Evolutionary conservation across 2,888 invertebrate species (phyloP).

Genomic region (Acanthosepion lycidas): DNA sequence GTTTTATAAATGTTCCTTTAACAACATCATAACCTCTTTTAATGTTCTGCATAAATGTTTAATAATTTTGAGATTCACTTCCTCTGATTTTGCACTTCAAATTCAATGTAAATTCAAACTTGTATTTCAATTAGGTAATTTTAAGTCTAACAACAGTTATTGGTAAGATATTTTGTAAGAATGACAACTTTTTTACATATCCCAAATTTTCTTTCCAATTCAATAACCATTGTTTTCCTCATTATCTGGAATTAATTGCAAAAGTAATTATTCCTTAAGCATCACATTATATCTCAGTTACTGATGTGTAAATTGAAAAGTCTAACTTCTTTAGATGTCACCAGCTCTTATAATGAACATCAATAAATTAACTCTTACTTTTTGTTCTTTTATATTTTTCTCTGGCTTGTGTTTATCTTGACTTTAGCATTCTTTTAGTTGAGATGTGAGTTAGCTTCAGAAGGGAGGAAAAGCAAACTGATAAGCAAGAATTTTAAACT

Average conservation of each 20-base stretch:
- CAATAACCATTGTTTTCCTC: background rate
- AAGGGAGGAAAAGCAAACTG: background rate
- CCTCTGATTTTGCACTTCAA: background rate
- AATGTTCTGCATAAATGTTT: background rate
- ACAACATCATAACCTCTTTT: background rate
- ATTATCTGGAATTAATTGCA: background rate
- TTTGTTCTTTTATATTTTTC: background rate
- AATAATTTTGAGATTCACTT: background rate
- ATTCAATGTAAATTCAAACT: background rate
- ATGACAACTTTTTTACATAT: background rate
- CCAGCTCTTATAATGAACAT: background rate
- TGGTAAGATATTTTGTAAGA: background rate
- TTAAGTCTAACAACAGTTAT: background rate
- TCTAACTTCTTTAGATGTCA: background rate
- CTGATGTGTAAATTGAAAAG: background rate
- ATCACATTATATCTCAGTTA: background rate
- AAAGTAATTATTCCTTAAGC: background rate
- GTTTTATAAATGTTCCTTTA: background rate
- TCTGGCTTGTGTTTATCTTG: background rate
- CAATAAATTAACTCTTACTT: background rate
- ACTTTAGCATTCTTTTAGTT: background rate
- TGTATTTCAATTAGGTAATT: background rate
- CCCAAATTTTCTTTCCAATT: background rate
- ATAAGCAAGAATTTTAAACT: background rate
- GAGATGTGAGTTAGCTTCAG: background rate